Base-by-base conservation (phyloP, 2,797 vertebrate genomes). In the Anomalospiza imberbis region DNA sequence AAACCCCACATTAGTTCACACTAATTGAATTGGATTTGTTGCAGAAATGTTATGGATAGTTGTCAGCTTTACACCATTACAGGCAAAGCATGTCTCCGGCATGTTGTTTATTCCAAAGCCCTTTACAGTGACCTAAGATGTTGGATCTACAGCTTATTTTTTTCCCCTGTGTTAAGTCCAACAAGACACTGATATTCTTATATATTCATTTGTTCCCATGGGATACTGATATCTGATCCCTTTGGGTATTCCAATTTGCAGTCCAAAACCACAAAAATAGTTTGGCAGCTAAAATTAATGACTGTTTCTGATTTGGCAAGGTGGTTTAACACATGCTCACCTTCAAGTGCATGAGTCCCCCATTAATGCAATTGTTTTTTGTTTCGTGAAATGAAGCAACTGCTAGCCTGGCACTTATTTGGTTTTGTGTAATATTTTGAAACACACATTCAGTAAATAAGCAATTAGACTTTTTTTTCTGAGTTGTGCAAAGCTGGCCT, bases 201-300 rank as follows among this genome's bases (percentile, higher is more conserved):
- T 48, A 53, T 85, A 92, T 82, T 94, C 81, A 58, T 85, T 88
- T 82, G 29, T 82, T 96, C 93, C 83, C 67, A 32, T 78, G 77
- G 50, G 84, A 95, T 93, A 48, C 85, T 48, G 86, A 88, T 94
- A 95, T 60, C 79, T 92, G 94, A 96, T 97, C 81, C 96, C 92
- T 90, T 68, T 63, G 90, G 74, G 81, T 89, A 95, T 89, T 97
- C 91, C 66, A 91, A 28, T 95, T 92, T 96, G 90, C 96, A 93
- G 96, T 97, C 91, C 94, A 94, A 97, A 97, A 86, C 95, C 95
- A 94, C 94, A 93, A 85, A 91, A 96, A 92, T 40, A 70, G 31
- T 95, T 95, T 74, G 93, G 89, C 90, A 95, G 97, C 40, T 95
- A 91, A 97, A 96, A 96, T 85, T 89, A 94, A 95, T 92, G 85